Evolutionary conservation across 2,888 invertebrate species (phyloP), one percentile per base, ranked within the genome.

Genomic region (Timema cristinae): DNA sequence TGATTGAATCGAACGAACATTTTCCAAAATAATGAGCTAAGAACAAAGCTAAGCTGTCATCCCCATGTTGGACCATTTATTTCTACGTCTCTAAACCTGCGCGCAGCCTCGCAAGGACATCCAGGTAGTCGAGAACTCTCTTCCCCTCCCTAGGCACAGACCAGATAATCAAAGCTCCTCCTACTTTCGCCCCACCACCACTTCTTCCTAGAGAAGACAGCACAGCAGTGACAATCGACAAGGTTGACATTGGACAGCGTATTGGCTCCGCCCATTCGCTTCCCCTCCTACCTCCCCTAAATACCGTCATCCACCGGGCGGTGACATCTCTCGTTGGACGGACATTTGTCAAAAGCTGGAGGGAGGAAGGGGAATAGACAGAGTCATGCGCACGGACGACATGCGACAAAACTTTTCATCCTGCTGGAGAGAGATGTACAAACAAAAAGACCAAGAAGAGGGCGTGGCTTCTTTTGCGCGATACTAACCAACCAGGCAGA

Each of bases 161-260:
- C 32, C 32, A 32, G 32, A 32, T 32, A 32, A 1, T 2, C 32
- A 32, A 32, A 32, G 32, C 32, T 32, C 32, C 32, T 32, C 32
- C 32, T 32, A 32, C 32, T 32, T 32, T 4, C 32, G 1, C 32
- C 32, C 32, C 32, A 32, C 32, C 32, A 32, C 32, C 32, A 32
- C 32, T 32, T 32, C 32, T 32, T 32, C 32, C 32, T 32, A 32
- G 32, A 32, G 32, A 32, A 32, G 32, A 32, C 32, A 32, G 32
- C 32, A 63, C 63, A 63, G 47, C 6, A 63, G 63, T 15, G 15
- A 13, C 59, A 32, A 5, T 15, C 59, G 59, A 63, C 63, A 63
- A 63, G 63, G 63, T 32, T 63, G 63, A 63, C 63, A 63, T 63
- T 63, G 63, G 63, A 48, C 63, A 32, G 47, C 47, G n/a, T 32